Conservation (phyloP, 2,888 invertebrate species). For the Limenitis camilla region DNA sequence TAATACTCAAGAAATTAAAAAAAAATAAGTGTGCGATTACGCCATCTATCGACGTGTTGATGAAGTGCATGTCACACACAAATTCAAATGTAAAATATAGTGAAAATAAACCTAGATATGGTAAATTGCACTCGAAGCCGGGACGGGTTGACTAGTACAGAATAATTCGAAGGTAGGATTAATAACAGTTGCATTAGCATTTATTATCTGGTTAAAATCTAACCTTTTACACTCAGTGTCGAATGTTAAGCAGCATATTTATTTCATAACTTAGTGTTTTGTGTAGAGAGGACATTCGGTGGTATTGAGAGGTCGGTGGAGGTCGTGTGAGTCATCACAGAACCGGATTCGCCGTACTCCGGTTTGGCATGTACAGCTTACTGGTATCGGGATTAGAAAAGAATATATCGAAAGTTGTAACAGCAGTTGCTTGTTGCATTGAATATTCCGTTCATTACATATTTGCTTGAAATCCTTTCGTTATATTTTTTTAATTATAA, state of each 20-base stretch:
- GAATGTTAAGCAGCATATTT: slow-evolving; percentile 2
- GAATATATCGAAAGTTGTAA: slow-evolving; percentile 10
- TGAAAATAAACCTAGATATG: too few relatives aligned
- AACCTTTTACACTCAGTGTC: slow-evolving; percentile 2
- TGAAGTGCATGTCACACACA: too few relatives aligned
- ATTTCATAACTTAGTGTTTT: slow-evolving; percentile 8
- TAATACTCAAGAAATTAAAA: too few relatives aligned
- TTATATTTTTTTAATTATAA: background rate
- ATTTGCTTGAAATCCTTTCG: background rate
- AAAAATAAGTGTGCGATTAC: too few relatives aligned
- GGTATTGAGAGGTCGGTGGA: slow-evolving; percentile 50
- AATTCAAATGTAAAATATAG: too few relatives aligned
- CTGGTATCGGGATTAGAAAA: slow-evolving; percentile 10
- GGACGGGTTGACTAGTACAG: too few relatives aligned
- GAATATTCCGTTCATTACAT: background rate
- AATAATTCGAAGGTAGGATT: too few relatives aligned
- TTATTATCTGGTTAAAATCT: slow-evolving; percentile 1
- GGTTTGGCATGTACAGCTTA: slow-evolving; percentile 13
- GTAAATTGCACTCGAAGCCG: too few relatives aligned
- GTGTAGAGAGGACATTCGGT: slow-evolving; percentile 15
- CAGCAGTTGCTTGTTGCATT: slow-evolving; percentile 1
- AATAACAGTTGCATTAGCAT: background rate
- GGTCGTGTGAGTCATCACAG: slow-evolving; percentile 59
- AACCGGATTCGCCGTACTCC: slow-evolving; percentile 51
- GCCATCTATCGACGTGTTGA: too few relatives aligned